Conservation (phyloP, 2,888 invertebrate genomes). For the Apamea sordens region DNA sequence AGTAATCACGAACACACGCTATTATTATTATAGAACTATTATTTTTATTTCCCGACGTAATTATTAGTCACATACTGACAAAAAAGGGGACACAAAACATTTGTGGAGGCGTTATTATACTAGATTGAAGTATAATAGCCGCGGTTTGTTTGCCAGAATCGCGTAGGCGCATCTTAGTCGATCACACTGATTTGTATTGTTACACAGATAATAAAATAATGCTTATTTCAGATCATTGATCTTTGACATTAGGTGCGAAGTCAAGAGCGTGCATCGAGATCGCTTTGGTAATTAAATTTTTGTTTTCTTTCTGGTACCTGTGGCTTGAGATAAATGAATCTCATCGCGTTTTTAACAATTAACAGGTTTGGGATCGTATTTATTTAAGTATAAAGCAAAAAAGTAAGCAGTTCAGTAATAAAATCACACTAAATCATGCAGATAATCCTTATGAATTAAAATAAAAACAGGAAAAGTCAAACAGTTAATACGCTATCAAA, state of each 20-base stretch:
- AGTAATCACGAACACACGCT: conserved; percentile 58
- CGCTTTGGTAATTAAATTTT: conserved; percentile 54
- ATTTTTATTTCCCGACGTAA: conserved; percentile 66
- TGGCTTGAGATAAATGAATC: conserved; percentile 12
- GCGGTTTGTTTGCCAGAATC: conserved; percentile 73
- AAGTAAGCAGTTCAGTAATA: neutral
- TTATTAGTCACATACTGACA: conserved; percentile 72
- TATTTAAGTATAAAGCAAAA: neutral
- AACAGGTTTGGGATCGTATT: neutral
- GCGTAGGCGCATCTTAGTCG: conserved; percentile 73
- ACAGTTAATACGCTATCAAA: conserved; percentile 1
- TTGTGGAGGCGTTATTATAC: conserved; percentile 80
- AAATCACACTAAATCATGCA: neutral
- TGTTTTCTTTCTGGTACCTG: conserved; percentile 34
- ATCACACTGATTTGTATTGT: conserved; percentile 66
- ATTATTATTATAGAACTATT: conserved; percentile 67
- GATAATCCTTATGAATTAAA: conserved; percentile 2
- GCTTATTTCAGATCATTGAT: conserved; percentile 71
- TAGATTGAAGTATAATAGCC: conserved; percentile 83
- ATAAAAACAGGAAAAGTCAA: conserved; percentile 1
- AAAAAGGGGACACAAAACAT: conserved; percentile 76
- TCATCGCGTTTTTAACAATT: neutral
- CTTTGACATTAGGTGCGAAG: conserved; percentile 73
- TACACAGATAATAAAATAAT: conserved; percentile 62
- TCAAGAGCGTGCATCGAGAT: conserved; percentile 67